These are phyloP conservation scores for Porites lobata DNA, from an alignment of 92 coral and sea anemone species.

Conservation along the genomic window DNA sequence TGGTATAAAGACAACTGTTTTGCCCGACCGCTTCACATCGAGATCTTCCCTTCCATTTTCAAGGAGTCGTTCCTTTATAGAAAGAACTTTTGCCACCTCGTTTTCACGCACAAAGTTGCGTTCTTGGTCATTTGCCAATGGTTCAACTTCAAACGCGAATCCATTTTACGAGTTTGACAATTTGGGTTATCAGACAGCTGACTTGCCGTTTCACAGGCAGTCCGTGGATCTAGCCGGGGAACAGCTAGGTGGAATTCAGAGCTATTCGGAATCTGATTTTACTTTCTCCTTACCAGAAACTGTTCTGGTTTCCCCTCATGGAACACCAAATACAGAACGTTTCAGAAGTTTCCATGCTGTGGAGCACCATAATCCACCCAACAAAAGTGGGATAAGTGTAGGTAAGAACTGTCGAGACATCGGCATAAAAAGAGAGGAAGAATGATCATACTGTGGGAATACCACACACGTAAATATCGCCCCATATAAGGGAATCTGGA, in stretches of 20 bases:
- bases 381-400: neutral
- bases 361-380: neutral
- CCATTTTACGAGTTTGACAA: neutral
- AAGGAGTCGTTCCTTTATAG: neutral
- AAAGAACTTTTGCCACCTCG: constrained; percentile 1
- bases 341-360: neutral
- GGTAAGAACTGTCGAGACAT: neutral
- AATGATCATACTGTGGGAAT: too few relatives aligned
- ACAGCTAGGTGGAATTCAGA: neutral
- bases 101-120: neutral
- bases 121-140: neutral
- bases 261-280: constrained; percentile 13
- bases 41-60: neutral
- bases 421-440: neutral
- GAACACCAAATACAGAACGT: neutral
- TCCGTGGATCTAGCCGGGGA: neutral
- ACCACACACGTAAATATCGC: too few relatives aligned
- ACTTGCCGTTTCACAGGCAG: constrained; percentile 15
- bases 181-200: neutral
- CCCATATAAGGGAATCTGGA: too few relatives aligned
- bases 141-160: neutral
- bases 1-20: neutral
- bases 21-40: neutral
- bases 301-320: neutral
- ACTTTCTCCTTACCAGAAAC: neutral